Conservation (phyloP, 1,140 invertebrate genomes). For the Linepithema humile region DNA sequence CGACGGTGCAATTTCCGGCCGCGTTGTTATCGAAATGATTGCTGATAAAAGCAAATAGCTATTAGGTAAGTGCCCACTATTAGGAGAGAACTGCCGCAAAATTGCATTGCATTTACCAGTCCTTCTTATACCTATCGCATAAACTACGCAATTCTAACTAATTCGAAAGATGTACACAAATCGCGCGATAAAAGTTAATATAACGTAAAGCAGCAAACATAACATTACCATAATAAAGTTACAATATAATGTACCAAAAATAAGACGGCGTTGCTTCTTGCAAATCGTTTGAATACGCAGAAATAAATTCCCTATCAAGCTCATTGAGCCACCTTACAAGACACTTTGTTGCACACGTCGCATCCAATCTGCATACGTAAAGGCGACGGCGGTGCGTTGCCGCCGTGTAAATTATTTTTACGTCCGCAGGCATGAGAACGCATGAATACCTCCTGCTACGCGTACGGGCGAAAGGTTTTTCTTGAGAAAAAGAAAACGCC, state of each 20-base stretch:
- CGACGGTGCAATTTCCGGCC: conserved; percentile 6
- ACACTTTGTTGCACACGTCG: neutral
- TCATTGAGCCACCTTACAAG: neutral
- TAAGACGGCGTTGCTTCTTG: neutral
- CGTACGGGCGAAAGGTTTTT: neutral
- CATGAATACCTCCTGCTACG: conserved; percentile 18
- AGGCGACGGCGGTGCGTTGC: neutral
- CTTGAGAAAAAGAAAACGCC: neutral
- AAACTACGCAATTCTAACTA: neutral
- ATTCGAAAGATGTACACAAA: neutral
- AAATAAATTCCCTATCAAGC: conserved; percentile 14
- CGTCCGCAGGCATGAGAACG: neutral
- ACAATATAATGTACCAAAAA: neutral
- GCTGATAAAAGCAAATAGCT: conserved; percentile 13
- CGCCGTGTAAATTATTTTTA: conserved; percentile 48
- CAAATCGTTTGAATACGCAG: neutral
- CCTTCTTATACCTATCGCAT: neutral
- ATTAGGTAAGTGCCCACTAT: neutral
- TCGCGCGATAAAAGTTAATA: neutral
- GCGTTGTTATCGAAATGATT: conserved; percentile 9
- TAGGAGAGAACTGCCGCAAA: neutral
- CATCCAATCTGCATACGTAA: conserved; percentile 29
- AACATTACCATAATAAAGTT: too few species aligned
- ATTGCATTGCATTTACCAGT: neutral
- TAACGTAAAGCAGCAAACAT: too few species aligned